Percentiles rank a stretch among this genome's conserved stretches.
These are phyloP conservation scores for Cheilosia grossa DNA, from an alignment of 2,888 invertebrate species.

Conservation along the genomic window DNA sequence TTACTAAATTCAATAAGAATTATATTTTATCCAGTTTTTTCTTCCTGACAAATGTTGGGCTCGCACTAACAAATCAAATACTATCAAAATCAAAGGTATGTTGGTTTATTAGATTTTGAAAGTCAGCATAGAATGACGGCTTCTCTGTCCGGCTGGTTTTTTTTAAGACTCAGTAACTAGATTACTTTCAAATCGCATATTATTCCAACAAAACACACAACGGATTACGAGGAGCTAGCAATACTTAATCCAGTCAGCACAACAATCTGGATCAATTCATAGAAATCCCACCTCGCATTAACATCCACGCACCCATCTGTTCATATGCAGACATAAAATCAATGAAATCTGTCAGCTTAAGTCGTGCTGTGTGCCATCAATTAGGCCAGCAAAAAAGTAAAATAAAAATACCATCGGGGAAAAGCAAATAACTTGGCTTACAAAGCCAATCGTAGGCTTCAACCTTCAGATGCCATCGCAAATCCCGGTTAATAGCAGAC, in stretches of 20 bases:
- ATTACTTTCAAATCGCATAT: too few species aligned
- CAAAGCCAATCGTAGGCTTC: slow-evolving; percentile 43
- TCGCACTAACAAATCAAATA: too few species aligned
- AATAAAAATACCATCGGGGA: neutral
- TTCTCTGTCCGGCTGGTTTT: too few species aligned
- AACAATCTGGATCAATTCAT: neutral
- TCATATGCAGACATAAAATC: slow-evolving; percentile 16
- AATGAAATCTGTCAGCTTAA: slow-evolving; percentile 24
- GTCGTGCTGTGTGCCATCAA: slow-evolving; percentile 28
- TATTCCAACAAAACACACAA: too few species aligned
- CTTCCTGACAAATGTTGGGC: too few species aligned
- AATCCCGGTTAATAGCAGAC: slow-evolving; percentile 29
- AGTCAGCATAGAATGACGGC: too few species aligned
- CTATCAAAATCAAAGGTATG: too few species aligned
- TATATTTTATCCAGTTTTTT: too few species aligned
- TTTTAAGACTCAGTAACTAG: too few species aligned
- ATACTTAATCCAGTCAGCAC: neutral
- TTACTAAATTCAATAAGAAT: too few species aligned
- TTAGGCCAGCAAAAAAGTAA: slow-evolving; percentile 22
- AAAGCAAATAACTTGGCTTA: slow-evolving; percentile 31
- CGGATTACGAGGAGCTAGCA: neutral
- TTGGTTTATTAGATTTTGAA: too few species aligned
- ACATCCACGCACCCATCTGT: neutral
- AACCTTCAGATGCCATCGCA: slow-evolving; percentile 47
- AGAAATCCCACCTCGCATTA: neutral